Conservation (phyloP, 2,797 vertebrate genomes). For the Neosilurus hyrtlii region DNA sequence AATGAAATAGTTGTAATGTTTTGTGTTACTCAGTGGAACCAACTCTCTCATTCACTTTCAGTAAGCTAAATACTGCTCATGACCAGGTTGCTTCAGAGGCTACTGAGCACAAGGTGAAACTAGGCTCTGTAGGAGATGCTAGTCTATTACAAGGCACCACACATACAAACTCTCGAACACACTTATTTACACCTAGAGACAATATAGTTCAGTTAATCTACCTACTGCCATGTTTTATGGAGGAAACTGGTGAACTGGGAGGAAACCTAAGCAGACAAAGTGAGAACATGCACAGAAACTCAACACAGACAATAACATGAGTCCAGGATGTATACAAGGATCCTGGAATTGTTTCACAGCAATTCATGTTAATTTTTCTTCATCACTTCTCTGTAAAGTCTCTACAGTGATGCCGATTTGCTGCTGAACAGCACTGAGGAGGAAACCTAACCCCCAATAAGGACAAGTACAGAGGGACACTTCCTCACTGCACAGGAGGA, state of each 20-base stretch:
- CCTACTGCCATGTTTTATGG: not conserved
- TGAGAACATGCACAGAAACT: not conserved
- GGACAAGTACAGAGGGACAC: constrained; percentile 3
- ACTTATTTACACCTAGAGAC: not conserved
- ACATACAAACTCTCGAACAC: not conserved
- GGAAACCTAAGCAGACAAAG: not conserved
- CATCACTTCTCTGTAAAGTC: not conserved
- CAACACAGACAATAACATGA: not conserved
- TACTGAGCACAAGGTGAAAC: not conserved
- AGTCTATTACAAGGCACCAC: not conserved
- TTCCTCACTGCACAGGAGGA: not conserved
- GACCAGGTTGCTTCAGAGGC: not conserved
- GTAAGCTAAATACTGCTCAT: not conserved
- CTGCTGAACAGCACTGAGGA: constrained; percentile 17
- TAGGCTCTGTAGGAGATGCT: not conserved
- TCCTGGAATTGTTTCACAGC: not conserved
- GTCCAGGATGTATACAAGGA: not conserved
- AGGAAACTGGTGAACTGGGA: not conserved
- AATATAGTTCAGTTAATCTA: not conserved
- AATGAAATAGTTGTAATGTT: not conserved
- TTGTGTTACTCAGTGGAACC: not conserved
- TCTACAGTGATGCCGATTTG: not conserved
- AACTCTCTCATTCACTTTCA: not conserved
- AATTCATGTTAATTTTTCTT: not conserved
- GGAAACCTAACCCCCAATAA: constrained; percentile 17